Conservation (phyloP, 2,888 invertebrate genomes). For the Deilephila elpenor region DNA sequence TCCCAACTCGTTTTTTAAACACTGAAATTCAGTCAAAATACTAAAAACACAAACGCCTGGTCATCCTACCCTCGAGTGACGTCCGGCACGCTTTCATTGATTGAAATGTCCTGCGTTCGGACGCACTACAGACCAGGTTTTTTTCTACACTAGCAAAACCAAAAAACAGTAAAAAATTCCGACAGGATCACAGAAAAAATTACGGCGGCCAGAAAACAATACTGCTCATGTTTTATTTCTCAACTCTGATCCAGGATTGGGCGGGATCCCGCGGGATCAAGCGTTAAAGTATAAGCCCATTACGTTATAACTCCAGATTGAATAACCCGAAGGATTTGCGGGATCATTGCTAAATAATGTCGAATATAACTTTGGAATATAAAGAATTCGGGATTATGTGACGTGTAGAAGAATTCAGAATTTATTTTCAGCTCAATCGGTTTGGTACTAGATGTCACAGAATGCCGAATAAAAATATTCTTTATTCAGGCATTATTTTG, state of each 20-base stretch:
- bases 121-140: slow-evolving; percentile 13
- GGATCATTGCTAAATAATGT: slow-evolving; percentile 17
- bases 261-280: slow-evolving; percentile 13
- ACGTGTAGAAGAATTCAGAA: background rate
- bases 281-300: slow-evolving; percentile 21
- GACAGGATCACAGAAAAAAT: slow-evolving; percentile 8
- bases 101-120: slow-evolving; percentile 59
- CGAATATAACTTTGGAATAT: background rate
- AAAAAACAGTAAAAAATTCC: slow-evolving; percentile 9
- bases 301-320: slow-evolving; percentile 9
- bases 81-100: slow-evolving; percentile 64
- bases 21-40: background rate
- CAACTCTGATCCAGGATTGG: slow-evolving; percentile 18
- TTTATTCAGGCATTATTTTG: too few relatives aligned
- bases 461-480: too few relatives aligned
- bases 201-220: background rate
- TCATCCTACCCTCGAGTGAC: slow-evolving; percentile 48
- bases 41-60: slow-evolving; percentile 37
- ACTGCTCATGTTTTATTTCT: slow-evolving; percentile 22
- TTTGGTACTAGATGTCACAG: too few relatives aligned
- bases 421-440: too few relatives aligned
- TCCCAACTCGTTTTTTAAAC: background rate
- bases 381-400: background rate
- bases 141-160: slow-evolving; percentile 1
- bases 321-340: slow-evolving; percentile 9